Percentiles rank a stretch among this genome's conserved stretches.
Conservation (phyloP, 1,140 invertebrate species). For the Drosophila repletoides region DNA sequence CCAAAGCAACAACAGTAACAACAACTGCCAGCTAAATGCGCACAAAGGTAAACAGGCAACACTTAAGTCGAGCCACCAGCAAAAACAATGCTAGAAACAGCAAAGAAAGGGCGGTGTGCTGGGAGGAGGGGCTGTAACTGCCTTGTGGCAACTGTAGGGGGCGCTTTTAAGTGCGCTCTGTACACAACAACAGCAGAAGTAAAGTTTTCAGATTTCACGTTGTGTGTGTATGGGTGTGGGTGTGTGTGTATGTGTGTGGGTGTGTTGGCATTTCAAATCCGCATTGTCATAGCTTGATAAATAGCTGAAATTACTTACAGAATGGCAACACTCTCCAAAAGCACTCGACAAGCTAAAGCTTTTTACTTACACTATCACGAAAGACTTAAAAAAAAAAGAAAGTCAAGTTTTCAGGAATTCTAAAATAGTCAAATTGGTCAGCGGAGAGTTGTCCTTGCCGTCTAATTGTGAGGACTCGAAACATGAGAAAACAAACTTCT, state of each 20-base stretch:
- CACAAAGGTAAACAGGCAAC: slow-evolving; percentile 69
- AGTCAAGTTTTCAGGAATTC: no score
- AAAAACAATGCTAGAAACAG: slow-evolving; percentile 64
- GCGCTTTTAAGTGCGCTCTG: slow-evolving; percentile 33
- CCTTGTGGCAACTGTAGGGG: slow-evolving; percentile 18
- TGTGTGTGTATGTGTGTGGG: neutral
- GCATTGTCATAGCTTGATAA: slow-evolving; percentile 77
- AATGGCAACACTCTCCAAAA: slow-evolving; percentile 36
- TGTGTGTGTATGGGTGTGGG: neutral
- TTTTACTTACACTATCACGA: neutral
- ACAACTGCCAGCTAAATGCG: slow-evolving; percentile 67
- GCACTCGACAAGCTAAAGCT: neutral
- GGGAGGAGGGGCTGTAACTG: neutral
- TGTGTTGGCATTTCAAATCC: slow-evolving; percentile 60
- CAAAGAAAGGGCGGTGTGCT: neutral
- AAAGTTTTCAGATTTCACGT: slow-evolving; percentile 34
- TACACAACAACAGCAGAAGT: slow-evolving; percentile 13
- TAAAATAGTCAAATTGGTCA: no score
- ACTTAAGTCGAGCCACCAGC: slow-evolving; percentile 60
- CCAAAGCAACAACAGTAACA: slow-evolving; percentile 20
- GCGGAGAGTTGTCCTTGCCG: no score
- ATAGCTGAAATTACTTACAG: slow-evolving; percentile 67
- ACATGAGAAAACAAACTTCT: no score
- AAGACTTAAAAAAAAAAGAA: no score
- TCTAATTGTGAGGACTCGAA: no score